Base-by-base conservation (phyloP, 1,140 invertebrate species). In the Caenorhabditis remanei region DNA sequence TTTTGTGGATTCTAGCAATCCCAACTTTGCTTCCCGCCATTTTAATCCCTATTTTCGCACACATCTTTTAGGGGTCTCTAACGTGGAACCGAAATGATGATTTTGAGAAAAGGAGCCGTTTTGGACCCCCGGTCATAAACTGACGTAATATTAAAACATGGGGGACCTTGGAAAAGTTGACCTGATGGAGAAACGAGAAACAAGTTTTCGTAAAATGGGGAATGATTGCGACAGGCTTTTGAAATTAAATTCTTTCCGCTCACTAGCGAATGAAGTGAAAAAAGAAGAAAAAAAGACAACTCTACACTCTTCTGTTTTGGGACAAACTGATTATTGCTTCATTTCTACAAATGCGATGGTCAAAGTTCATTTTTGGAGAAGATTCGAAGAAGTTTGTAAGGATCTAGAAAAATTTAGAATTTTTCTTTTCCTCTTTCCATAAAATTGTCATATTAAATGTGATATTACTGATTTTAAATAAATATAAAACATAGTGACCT, bases 1-100 rank as follows among this genome's bases (percentile, higher is more conserved):
- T 32, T 32, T 32, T 32, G 48, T 5, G 82, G 14, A 56, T 43
- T 61, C 50, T 83, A 83, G 21, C 82, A 84, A 63, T 84, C 40
- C 61, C 9, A 65, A 84, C 55, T 84, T 53, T 84, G n/a, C 46
- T 13, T 53, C 71, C 71, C 71, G 46, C 43, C 71, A 79, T 79
- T n/a, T n/a, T 79, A 79, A 79, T 79, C 71, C 71, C 21, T 79
- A 79, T 79, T 79, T 79, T 79, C 71, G 71, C 71, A 79, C 71
- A 79, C 71, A 79, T 79, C 71, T 79, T 79, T 79, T 79, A 79
- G 46, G 46, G 71, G 71, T 79, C 46, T 79, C 67, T 79, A 79
- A 79, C 71, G 71, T 79, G 71, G 71, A 50, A 79, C 46, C 71
- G 14, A 79, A 79, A 53, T 8, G 50, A 79, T 79, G 46, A 79